Percentiles rank a stretch among this genome's conserved stretches.
phyloP scores from a whole-genome alignment of 1,140 invertebrate species.

The Coptotermes formosanus region DNA sequence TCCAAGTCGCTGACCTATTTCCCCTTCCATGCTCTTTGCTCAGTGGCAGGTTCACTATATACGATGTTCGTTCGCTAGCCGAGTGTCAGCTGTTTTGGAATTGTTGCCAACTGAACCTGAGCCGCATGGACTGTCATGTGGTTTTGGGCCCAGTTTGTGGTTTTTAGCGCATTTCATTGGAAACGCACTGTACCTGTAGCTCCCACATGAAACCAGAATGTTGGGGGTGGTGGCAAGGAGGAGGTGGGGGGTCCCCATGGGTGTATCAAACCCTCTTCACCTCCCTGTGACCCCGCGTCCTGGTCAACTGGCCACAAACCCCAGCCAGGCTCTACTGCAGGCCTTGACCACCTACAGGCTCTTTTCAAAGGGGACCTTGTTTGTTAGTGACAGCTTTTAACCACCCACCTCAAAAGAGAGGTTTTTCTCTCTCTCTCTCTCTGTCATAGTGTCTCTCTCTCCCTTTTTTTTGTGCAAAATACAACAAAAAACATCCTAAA shows the following conservation, averaged over 20 bases:
- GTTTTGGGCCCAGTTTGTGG: not conserved
- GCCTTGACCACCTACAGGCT: not conserved
- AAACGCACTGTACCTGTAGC: not conserved
- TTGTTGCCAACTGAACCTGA: not conserved
- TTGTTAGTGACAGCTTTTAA: conserved; percentile 19
- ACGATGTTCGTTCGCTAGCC: no score
- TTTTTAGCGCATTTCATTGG: conserved; percentile 18
- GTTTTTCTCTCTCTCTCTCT: not conserved
- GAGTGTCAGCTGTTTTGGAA: conserved; percentile 17
- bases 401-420: conserved; percentile 16
- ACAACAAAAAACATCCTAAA: not conserved
- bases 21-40: not conserved
- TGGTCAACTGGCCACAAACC: not conserved
- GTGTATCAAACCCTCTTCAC: no score
- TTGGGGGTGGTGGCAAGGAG: not conserved
- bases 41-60: not conserved
- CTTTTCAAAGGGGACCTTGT: conserved; percentile 10
- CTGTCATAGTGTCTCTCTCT: not conserved
- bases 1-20: no score
- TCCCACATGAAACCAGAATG: not conserved
- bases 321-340: not conserved
- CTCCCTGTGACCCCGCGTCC: not conserved
- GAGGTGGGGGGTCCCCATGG: no score
- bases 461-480: not conserved
- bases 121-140: not conserved